A percentile compares a stretch with the other conserved stretches of the same genome.
Conservation (phyloP, 2,888 invertebrate species). For the Andrena bicolor region DNA sequence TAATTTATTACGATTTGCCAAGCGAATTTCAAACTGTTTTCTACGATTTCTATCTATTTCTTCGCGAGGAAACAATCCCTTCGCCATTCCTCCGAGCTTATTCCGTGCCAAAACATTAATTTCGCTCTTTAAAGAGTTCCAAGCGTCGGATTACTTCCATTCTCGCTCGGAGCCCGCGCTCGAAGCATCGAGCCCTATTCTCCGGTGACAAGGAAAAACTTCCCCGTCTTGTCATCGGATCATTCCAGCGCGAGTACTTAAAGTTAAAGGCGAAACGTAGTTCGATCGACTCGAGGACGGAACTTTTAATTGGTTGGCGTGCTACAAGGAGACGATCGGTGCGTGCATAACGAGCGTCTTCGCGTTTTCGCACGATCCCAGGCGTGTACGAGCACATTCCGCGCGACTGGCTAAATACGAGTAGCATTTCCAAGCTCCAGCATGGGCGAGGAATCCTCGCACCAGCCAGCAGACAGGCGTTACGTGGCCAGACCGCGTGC, state of each 20-base stretch:
- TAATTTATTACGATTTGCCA: too few species aligned
- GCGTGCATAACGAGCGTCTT: slow-evolving; percentile 42
- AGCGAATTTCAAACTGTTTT: too few species aligned
- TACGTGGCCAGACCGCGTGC: neutral
- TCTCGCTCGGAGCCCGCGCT: neutral
- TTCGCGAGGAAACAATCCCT: neutral
- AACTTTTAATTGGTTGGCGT: slow-evolving; percentile 75
- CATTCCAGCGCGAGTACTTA: slow-evolving; percentile 49
- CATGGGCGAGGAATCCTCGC: slow-evolving; percentile 1
- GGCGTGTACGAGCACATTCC: neutral
- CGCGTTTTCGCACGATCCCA: slow-evolving; percentile 17
- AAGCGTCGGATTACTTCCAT: slow-evolving; percentile 15
- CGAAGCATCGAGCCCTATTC: slow-evolving; percentile 12
- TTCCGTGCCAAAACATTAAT: neutral
- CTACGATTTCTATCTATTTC: neutral
- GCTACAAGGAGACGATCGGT: slow-evolving; percentile 32
- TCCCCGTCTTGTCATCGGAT: slow-evolving; percentile 59
- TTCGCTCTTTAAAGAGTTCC: slow-evolving; percentile 7
- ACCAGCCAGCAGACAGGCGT: neutral
- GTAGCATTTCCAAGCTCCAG: neutral
- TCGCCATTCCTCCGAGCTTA: neutral
- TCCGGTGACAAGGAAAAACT: slow-evolving; percentile 67
- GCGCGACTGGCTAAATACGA: neutral
- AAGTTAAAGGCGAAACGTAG: slow-evolving; percentile 25
- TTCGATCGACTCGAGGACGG: slow-evolving; percentile 45